Base-by-base conservation (phyloP, 2,113 vertebrate species). In the Hippocampus comes region DNA sequence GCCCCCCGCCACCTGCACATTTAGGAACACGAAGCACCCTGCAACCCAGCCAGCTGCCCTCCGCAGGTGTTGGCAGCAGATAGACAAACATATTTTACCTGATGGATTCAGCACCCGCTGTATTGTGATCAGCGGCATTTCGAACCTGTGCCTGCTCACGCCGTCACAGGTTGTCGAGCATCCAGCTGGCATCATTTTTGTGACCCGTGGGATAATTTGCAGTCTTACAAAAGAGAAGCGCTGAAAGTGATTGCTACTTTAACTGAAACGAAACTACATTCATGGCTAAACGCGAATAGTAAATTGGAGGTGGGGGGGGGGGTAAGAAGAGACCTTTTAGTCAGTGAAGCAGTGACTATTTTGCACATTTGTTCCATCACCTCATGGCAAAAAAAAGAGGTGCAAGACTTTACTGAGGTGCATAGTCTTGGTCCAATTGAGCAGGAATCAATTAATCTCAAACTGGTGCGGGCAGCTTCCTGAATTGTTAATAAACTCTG, bases 401-500 rank as follows among this genome's bases (percentile, higher is more conserved):
- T 23, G 21, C 23, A 48, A 25, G 23, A 27, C 43, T 48, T 46
- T 27, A 48, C 43, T 27, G 59, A 74, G 4, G 73, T 43, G 68
- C 67, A 59, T 63, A 63, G 72, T 77, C 51, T 25, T 4, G 10
- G 4, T 34, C 61, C 43, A 17, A 10, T 57, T 38, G 70, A 68
- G 75, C 72, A 71, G 68, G 80, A 78, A 60, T 82, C 67, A 43
- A 68, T 83, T 87, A 73, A 86, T 90, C 75, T 78, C 77, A 67
- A 73, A 86, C 75, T 51, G 80, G 77, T 61, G 23, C 74, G 1
- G 71, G 42, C 84, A 67, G 70, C 81, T 79, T 84, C 84, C 78
- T 88, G 88, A 82, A 88, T 86, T 77, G 81, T 88, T 88, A 90
- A 90, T 85, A 86, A 86, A 88, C 46, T 79, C 74, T 80, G 61